Evolutionary conservation across 2,888 invertebrate species (phyloP).

Genomic region (Euplexia lucipara): DNA sequence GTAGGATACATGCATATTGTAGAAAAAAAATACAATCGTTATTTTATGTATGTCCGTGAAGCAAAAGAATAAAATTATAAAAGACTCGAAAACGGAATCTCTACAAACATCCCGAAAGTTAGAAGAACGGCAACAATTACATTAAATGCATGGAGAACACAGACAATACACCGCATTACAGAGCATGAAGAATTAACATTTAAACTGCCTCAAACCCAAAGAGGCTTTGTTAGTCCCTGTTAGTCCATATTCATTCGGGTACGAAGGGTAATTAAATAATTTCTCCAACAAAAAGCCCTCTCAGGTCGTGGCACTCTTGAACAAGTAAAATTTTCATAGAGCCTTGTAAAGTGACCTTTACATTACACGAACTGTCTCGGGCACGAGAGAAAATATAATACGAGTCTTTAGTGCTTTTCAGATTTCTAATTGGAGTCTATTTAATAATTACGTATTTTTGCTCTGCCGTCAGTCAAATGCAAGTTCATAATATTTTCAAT

Average conservation of each 20-base stretch:
- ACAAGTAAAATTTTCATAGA: slow-evolving; percentile 68
- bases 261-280: slow-evolving; percentile 69
- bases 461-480: neutral
- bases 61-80: neutral
- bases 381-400: slow-evolving; percentile 31
- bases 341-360: slow-evolving; percentile 59
- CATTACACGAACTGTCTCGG: slow-evolving; percentile 12
- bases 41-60: too few species aligned
- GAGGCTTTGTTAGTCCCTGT: slow-evolving; percentile 67
- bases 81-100: neutral
- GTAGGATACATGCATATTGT: too few species aligned
- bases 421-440: slow-evolving; percentile 6
- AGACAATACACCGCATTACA: slow-evolving; percentile 60
- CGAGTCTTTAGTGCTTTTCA: neutral
- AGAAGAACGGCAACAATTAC: slow-evolving; percentile 17
- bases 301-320: slow-evolving; percentile 66
- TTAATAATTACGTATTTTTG: neutral
- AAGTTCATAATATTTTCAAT: neutral
- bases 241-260: slow-evolving; percentile 59
- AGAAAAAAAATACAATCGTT: too few species aligned
- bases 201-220: slow-evolving; percentile 62
- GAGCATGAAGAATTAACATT: slow-evolving; percentile 69
- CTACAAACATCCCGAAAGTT: neutral
- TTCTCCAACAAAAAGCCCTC: slow-evolving; percentile 67
- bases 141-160: slow-evolving; percentile 45